Evolutionary conservation across 2,888 invertebrate species (phyloP), one percentile per base, ranked within the genome.

Genomic region (Eretmocerus hayati): DNA sequence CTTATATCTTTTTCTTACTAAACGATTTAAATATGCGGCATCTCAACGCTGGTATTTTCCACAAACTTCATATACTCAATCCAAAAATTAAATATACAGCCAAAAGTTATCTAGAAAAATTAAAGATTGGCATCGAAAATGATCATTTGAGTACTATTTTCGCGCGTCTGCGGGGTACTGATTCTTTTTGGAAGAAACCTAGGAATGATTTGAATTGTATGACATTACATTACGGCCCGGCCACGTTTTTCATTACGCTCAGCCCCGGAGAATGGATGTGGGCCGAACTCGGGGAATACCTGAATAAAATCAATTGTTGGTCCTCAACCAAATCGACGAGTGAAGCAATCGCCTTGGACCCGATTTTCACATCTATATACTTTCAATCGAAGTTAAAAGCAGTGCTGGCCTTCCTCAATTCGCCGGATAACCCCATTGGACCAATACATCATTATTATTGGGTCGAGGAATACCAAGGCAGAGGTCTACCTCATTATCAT

Each of bases 311-410:
- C 5, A 64, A 64, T 53, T 50, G 48, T 16, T 39, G 44, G 41
- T 52, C 58, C 47, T n/a, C n/a, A n/a, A n/a, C n/a, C n/a, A 61
- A 59, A 33, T 42, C 53, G 2, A 33, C 31, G 20, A 40, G 31
- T 46, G 60, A 62, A 52, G 52, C 66, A 18, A 61, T 66, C 37
- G 60, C 61, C 15, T 42, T 44, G 6, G 61, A 69, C 59, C 62
- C 65, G 13, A 60, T 66, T 1, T 59, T 62, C 6, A 52, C 57
- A 18, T 62, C 62, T 3, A 48, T 63, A 23, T 65, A 62, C 54
- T 58, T 65, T 38, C 60, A 64, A 26, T 62, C 57, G 18, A 63
- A 63, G 50, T 66, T 65, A 53, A 19, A 53, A 15, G 58, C 58
- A 8, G 61, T 64, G 54, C 45, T 66, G 20, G 60, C 60, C 20